Base-by-base conservation (phyloP, 2,797 vertebrate genomes). In the Petrocephalus schoutedeni region DNA sequence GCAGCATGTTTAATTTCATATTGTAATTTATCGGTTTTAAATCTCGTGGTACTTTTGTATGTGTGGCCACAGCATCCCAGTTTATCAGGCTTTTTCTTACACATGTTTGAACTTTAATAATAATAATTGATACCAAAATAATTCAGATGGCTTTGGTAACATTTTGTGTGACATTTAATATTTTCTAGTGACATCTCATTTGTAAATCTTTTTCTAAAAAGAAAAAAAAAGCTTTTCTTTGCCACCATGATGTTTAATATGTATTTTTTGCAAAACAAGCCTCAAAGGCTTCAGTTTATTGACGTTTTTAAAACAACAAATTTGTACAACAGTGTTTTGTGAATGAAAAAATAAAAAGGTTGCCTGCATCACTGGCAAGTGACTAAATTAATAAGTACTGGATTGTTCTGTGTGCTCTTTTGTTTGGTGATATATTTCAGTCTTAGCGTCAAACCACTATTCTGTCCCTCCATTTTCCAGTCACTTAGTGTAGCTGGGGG, bases 101-200 rank as follows among this genome's bases (percentile, higher is more conserved):
- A 88, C 92, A 87, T 94, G 92, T 93, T 95, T 94, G 87, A 90
- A 92, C 92, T 90, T 91, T 92, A 88, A 93, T 64, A 92, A 93
- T 64, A 92, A 94, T 93, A 91, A 93, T 94, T 94, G 93, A 95
- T 95, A 95, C 94, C 95, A 96, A 96, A 85, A 95, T 94, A 87
- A 90, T 92, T 90, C 90, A 92, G 88, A 92, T 91, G 91, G 91
- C 91, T 95, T 96, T 93, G 94, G 95, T 95, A 95, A 96, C 95
- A 95, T 96, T 95, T 96, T 95, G 94, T 95, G 95, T 95, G 95
- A 94, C 91, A 71, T 95, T 96, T 94, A 91, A 95, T 95, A 95
- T 95, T 99, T 99, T 98, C 97, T 98, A 98, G 97, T 97, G 97
- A 97, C 97, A 98, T 98, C 97, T 98, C 98, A 98, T 98, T 98